Evolutionary conservation across 2,113 vertebrate genomes (phyloP).

Genomic region (Pteruthius melanotis): DNA sequence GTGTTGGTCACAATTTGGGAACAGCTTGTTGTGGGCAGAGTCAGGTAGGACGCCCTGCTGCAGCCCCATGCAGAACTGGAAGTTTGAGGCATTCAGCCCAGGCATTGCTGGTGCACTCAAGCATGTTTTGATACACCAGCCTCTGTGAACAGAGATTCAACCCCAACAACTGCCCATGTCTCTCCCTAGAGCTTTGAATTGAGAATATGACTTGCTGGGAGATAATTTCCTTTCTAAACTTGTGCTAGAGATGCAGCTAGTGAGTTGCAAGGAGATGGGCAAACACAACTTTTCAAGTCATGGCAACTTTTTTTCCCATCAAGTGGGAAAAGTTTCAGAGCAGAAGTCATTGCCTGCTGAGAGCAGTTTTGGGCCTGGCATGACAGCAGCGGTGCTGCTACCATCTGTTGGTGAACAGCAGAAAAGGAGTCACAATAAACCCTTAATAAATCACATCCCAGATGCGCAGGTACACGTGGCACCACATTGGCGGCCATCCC

Average conservation of each 20-base stretch:
- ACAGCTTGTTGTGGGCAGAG: accelerated
- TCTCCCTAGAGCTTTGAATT: not conserved
- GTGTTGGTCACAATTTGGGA: not conserved
- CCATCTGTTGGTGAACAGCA: slow-evolving; percentile 53
- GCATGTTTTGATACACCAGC: not conserved
- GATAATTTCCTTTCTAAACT: not conserved
- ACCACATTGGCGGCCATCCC: accelerated
- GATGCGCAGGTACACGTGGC: accelerated
- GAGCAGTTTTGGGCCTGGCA: not conserved
- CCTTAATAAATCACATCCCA: not conserved
- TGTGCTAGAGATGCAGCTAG: not conserved
- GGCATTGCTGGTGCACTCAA: not conserved
- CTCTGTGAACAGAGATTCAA: not conserved
- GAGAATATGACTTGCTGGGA: not conserved
- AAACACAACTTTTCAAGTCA: not conserved
- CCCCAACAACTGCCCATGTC: not conserved
- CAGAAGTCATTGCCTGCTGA: not conserved
- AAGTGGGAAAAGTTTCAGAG: not conserved
- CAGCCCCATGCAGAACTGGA: not conserved
- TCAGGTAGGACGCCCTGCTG: not conserved
- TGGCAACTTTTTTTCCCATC: too few relatives aligned
- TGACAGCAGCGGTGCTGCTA: slow-evolving; percentile 39
- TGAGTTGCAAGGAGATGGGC: not conserved
- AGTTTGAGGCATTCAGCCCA: not conserved
- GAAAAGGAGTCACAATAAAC: slow-evolving; percentile 4